A percentile compares a stretch with the other conserved stretches of the same genome.
These are phyloP conservation scores for Emydura subglobosa DNA, from an alignment of 2,113 vertebrate genomes.

Conservation along the genomic window DNA sequence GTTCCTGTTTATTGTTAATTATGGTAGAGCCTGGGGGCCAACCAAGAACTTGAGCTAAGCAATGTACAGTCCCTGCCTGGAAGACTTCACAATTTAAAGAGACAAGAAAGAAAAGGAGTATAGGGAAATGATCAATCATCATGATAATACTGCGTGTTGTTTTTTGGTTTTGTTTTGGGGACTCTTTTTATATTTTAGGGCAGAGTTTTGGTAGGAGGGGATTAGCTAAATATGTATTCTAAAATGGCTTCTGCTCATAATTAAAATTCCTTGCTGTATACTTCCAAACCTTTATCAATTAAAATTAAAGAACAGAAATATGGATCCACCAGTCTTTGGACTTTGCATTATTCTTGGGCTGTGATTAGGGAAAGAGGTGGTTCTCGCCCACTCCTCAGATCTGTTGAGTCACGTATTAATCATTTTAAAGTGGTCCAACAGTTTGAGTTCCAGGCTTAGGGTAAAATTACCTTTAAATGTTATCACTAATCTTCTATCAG, in stretches of 20 bases:
- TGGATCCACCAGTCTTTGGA: not conserved
- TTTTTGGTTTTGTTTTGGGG: not conserved
- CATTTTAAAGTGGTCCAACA: not conserved
- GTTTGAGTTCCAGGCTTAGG: not conserved
- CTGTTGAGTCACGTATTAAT: not conserved
- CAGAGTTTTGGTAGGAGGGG: not conserved
- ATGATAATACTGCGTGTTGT: not conserved
- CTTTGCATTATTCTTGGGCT: not conserved
- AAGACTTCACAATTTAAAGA: not conserved
- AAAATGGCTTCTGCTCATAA: not conserved
- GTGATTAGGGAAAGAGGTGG: not conserved
- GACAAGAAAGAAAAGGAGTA: not conserved
- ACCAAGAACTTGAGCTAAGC: not conserved
- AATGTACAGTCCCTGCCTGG: not conserved
- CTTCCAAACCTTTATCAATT: not conserved
- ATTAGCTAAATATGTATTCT: not conserved
- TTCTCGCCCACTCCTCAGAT: rapidly evolving
- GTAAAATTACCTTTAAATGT: not conserved
- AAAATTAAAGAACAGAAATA: not conserved
- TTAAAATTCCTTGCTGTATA: too few species aligned
- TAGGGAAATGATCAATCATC: not conserved
- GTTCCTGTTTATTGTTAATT: not conserved
- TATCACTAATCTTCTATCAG: not conserved
- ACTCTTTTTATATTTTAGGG: not conserved
- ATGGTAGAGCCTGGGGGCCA: not conserved